Conservation (phyloP, 2,113 vertebrate genomes). For the Coracopsis vasa region DNA sequence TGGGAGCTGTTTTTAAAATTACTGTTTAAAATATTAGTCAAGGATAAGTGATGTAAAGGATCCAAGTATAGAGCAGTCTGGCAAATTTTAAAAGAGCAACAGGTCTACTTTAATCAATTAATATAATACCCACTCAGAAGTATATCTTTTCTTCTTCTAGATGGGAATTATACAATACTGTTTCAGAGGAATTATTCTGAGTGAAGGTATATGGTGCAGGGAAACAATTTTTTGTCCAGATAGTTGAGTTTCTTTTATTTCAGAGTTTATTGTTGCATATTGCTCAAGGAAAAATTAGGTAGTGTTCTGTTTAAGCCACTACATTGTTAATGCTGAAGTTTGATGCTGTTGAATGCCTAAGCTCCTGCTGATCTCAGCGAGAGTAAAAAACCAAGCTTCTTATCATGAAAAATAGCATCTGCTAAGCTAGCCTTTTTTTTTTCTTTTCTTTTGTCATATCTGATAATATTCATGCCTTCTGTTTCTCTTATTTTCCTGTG, state of each 20-base stretch:
- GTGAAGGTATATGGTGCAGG: constrained; percentile 28
- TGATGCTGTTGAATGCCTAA: constrained; percentile 60
- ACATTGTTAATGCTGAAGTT: not conserved
- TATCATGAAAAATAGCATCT: constrained; percentile 9
- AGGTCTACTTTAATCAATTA: constrained; percentile 42
- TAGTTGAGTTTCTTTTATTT: constrained; percentile 21
- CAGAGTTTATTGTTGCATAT: constrained; percentile 9
- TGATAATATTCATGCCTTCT: constrained; percentile 30
- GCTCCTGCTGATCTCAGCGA: constrained; percentile 33
- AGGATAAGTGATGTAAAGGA: constrained; percentile 61
- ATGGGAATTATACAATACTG: not conserved
- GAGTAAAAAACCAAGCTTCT: not conserved
- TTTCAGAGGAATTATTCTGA: constrained; percentile 34
- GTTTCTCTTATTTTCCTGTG: constrained; percentile 40
- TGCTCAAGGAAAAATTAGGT: constrained; percentile 54
- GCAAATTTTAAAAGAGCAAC: constrained; percentile 51
- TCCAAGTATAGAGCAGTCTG: constrained; percentile 44
- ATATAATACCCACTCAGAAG: constrained; percentile 10
- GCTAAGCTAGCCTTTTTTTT: not conserved
- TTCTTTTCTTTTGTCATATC: constrained; percentile 17
- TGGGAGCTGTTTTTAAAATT: constrained; percentile 42
- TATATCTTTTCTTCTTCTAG: constrained; percentile 49
- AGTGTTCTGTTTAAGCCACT: not conserved
- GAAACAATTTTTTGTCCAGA: constrained; percentile 24
- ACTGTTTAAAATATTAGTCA: constrained; percentile 60